phyloP scores from a whole-genome alignment of 2,888 invertebrate genomes.

The Chydorus sphaericus region DNA sequence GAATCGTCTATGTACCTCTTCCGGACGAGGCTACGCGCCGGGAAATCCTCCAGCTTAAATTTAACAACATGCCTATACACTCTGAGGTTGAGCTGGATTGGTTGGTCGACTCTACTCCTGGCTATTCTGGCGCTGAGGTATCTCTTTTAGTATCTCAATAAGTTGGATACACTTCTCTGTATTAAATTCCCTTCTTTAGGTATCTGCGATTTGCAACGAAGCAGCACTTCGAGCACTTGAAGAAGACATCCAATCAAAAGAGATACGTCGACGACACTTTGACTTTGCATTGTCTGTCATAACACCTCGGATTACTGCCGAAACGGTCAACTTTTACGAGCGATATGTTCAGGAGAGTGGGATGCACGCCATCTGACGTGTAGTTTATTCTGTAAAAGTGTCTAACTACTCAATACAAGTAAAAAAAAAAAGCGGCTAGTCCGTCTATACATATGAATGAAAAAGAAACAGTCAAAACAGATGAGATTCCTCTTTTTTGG shows the following conservation, averaged over 20 bases:
- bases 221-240: slow-evolving; percentile 75
- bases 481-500: slow-evolving; percentile 1
- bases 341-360: slow-evolving; percentile 6
- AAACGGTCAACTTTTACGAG: slow-evolving; percentile 7
- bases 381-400: neutral
- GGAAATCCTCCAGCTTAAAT: slow-evolving; percentile 66
- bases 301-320: slow-evolving; percentile 44
- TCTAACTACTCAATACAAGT: neutral
- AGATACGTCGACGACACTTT: slow-evolving; percentile 55
- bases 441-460: neutral
- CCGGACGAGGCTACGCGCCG: slow-evolving; percentile 64
- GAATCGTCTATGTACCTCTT: slow-evolving; percentile 81
- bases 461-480: neutral
- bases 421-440: neutral
- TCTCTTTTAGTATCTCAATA: slow-evolving; percentile 1
- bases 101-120: slow-evolving; percentile 52
- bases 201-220: slow-evolving; percentile 71
- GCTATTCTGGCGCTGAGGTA: slow-evolving; percentile 89
- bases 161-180: neutral
- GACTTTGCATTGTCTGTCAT: slow-evolving; percentile 51
- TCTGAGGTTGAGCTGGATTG: slow-evolving; percentile 48
- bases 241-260: slow-evolving; percentile 46
- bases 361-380: slow-evolving; percentile 3
- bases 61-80: slow-evolving; percentile 52
- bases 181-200: slow-evolving; percentile 24